Evolutionary conservation across 2,888 invertebrate genomes (phyloP).

Genomic region (Nesidiocoris tenuis): DNA sequence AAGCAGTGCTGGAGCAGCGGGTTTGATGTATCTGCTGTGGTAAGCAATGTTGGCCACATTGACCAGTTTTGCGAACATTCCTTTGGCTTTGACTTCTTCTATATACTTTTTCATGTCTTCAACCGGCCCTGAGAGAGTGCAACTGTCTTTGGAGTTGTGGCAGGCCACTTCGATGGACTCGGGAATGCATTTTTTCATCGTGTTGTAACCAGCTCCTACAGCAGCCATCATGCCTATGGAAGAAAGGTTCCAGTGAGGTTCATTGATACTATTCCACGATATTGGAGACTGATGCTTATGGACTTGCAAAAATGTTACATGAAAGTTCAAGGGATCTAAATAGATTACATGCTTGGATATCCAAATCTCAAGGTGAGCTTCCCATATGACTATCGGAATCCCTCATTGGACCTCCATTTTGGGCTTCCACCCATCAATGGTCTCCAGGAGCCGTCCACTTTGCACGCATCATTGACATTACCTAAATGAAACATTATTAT

Average conservation of each 20-base stretch:
- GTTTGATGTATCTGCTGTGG: constrained; percentile 54
- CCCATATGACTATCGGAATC: no score
- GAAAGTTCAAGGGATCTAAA: neutral
- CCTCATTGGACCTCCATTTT: no score
- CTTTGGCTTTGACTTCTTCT: constrained; percentile 56
- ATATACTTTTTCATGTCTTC: constrained; percentile 64
- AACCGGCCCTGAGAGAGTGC: constrained; percentile 76
- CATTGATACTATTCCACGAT: no score
- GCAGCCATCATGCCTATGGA: constrained; percentile 60
- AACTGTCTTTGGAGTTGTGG: constrained; percentile 74
- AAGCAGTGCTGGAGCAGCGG: constrained; percentile 56
- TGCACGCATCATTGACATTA: no score
- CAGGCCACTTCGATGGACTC: constrained; percentile 72
- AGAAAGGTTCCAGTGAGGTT: no score
- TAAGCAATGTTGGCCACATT: constrained; percentile 52
- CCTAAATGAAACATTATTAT: no score
- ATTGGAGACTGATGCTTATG: no score
- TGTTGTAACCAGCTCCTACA: constrained; percentile 54
- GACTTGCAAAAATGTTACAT: neutral
- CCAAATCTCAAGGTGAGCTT: no score
- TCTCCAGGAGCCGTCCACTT: no score
- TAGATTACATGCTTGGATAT: no score
- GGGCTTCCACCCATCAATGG: no score
- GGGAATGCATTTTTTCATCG: constrained; percentile 56
- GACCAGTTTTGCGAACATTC: constrained; percentile 51